phyloP scores from a whole-genome alignment of 1,140 invertebrate species.

The Euura lappo region DNA sequence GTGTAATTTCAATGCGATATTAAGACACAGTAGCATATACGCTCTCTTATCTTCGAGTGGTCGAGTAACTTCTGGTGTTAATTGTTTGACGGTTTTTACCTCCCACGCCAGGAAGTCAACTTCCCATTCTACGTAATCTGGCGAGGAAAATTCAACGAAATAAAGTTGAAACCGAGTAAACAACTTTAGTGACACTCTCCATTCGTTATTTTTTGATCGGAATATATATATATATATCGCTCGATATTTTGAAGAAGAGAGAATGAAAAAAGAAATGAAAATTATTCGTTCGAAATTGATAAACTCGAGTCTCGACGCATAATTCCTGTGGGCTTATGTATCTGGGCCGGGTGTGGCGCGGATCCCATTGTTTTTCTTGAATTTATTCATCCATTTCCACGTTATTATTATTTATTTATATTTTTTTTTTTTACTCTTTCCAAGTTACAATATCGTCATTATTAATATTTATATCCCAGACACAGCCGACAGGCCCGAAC shows the following conservation, averaged over 20 bases:
- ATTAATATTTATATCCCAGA: slow-evolving; percentile 52
- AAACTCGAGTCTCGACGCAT: too few relatives aligned
- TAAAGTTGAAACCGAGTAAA: background rate
- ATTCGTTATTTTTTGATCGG: background rate
- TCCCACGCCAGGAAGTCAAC: slow-evolving; percentile 52
- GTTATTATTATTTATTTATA: background rate
- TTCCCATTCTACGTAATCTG: slow-evolving; percentile 30
- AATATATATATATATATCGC: too few relatives aligned
- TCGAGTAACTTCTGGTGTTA: slow-evolving; percentile 36
- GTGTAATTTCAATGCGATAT: background rate
- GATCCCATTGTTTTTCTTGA: slow-evolving; percentile 23
- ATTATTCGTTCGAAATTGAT: too few relatives aligned
- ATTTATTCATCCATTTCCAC: slow-evolving; percentile 31
- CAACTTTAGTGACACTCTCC: background rate
- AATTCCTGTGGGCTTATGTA: too few relatives aligned
- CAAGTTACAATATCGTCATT: slow-evolving; percentile 53
- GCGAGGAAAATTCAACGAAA: background rate
- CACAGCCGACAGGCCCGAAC: slow-evolving; percentile 8
- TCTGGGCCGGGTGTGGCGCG: too few relatives aligned
- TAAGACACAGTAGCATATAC: background rate
- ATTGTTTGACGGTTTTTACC: slow-evolving; percentile 41
- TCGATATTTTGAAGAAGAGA: too few relatives aligned
- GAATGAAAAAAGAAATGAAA: too few relatives aligned
- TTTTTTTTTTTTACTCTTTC: background rate
- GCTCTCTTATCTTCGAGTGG: background rate